Evolutionary conservation across 2,113 vertebrate genomes (phyloP), one percentile per base, ranked within the genome.

Genomic region (Vulpes vulpes): DNA sequence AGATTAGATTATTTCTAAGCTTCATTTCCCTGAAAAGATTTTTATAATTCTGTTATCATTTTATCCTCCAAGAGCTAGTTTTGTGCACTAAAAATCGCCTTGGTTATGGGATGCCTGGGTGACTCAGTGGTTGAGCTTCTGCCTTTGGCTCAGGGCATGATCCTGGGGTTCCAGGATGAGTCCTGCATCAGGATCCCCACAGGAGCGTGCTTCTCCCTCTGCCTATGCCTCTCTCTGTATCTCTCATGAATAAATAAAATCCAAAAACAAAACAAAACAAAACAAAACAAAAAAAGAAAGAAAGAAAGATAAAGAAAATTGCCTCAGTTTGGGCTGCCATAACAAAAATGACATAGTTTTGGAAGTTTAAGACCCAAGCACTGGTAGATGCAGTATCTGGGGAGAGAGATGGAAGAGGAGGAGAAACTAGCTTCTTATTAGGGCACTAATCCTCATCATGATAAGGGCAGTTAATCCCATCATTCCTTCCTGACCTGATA

Each of bases 1-100:
- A 74, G 49, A 74, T 74, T 71, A 80, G 59, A 64, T 67, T 65
- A 79, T 74, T 89, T 94, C 87, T 91, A 80, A 79, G 64, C 81
- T 95, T 86, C 20, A 17, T 89, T 73, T 88, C 5, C 55, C 6
- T 67, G 53, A 16, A 17, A 55, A 71, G 30, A 73, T 55, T 85
- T 69, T 64, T 84, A 35, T 38, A 88, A 69, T 69, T 71, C 11
- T 62, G 16, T 76, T 84, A 32, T 14, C 43, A 67, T 11, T 74
- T 22, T 82, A 11, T 89, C 35, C 19, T 78, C 59, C 22, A 64
- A 64, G 30, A 94, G 35, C 76, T 91, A 69, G 43, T 53, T 73
- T 71, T 94, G 11, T 30, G 14, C 43, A 27, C 53, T 91, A 25
- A 81, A 87, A 87, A 80, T 64, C 27, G 49, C 25, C 76, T 30